phyloP scores from a whole-genome alignment of 1,140 invertebrate genomes.

The Lanistes nyassanus region DNA sequence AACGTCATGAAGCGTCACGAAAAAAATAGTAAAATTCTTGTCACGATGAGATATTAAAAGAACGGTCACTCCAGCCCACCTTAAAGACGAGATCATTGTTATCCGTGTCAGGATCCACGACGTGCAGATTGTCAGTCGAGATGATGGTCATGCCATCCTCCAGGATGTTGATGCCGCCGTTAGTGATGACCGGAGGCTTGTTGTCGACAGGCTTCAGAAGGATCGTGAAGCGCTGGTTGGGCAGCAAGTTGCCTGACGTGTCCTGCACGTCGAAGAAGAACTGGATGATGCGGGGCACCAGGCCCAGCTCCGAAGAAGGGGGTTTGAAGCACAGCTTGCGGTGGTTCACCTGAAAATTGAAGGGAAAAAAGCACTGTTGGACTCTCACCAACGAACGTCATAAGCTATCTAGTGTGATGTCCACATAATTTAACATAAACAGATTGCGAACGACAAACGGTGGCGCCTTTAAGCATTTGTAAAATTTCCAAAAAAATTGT shows the following conservation, averaged over 20 bases:
- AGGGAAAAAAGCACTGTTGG: too few species aligned
- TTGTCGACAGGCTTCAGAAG: constrained; percentile 64
- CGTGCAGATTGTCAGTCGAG: constrained; percentile 59
- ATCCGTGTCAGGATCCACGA: constrained; percentile 62
- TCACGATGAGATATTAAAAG: too few species aligned
- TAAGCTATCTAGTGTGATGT: too few species aligned
- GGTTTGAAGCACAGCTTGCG: constrained; percentile 66
- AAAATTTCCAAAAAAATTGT: too few species aligned
- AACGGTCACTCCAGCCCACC: constrained; percentile 26
- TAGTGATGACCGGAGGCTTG: constrained; percentile 63
- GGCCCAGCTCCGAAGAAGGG: constrained; percentile 61
- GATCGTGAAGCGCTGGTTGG: constrained; percentile 62
- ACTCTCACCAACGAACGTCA: too few species aligned
- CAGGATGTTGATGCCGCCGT: constrained; percentile 54
- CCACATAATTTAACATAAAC: too few species aligned
- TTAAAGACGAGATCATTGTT: constrained; percentile 54
- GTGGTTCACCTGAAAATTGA: constrained; percentile 59
- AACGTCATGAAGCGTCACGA: too few species aligned
- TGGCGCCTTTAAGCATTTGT: too few species aligned
- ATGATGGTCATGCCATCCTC: constrained; percentile 61
- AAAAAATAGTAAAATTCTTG: too few species aligned
- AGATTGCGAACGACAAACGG: too few species aligned
- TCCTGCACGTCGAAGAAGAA: constrained; percentile 65
- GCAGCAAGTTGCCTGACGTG: constrained; percentile 58
- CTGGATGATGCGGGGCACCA: constrained; percentile 62